Evolutionary conservation across 2,888 invertebrate species (phyloP).

Genomic region (Drosophila flavopinicola): DNA sequence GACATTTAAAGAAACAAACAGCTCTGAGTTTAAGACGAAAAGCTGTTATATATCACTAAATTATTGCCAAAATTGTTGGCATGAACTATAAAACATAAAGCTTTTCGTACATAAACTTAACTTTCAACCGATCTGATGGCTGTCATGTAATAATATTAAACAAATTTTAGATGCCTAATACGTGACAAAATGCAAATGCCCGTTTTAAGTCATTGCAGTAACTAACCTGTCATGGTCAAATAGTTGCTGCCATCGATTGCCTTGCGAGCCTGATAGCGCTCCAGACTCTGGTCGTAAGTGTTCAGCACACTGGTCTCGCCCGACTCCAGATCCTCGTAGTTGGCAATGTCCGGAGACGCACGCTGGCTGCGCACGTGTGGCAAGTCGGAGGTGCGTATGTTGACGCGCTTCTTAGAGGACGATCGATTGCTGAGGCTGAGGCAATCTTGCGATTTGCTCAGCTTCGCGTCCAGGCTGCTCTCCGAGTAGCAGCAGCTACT

Average conservation of each 20-base stretch:
- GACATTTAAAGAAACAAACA: too few relatives aligned
- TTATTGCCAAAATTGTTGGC: too few relatives aligned
- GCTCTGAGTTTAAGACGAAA: too few relatives aligned
- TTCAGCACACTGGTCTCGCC: constrained; percentile 83
- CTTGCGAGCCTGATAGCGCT: constrained; percentile 86
- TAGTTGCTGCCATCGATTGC: constrained; percentile 86
- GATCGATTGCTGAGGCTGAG: constrained; percentile 85
- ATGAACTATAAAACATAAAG: too few relatives aligned
- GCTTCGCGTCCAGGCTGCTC: constrained; percentile 83
- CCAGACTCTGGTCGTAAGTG: constrained; percentile 85
- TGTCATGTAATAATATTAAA: too few relatives aligned
- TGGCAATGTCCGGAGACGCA: constrained; percentile 79
- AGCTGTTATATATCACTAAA: too few relatives aligned
- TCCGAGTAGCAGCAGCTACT: constrained; percentile 84
- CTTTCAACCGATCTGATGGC: too few relatives aligned
- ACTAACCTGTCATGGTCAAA: constrained; percentile 87
- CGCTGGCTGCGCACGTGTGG: constrained; percentile 83
- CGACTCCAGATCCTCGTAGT: constrained; percentile 84
- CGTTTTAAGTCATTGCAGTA: neutral
- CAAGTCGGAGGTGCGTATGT: constrained; percentile 87
- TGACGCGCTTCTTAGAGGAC: constrained; percentile 87
- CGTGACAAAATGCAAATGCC: too few relatives aligned
- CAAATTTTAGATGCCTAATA: too few relatives aligned
- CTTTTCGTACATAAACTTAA: too few relatives aligned
- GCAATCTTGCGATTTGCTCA: constrained; percentile 84